Evolutionary conservation across 2,888 invertebrate genomes (phyloP).

Genomic region (Heliconius aoede): DNA sequence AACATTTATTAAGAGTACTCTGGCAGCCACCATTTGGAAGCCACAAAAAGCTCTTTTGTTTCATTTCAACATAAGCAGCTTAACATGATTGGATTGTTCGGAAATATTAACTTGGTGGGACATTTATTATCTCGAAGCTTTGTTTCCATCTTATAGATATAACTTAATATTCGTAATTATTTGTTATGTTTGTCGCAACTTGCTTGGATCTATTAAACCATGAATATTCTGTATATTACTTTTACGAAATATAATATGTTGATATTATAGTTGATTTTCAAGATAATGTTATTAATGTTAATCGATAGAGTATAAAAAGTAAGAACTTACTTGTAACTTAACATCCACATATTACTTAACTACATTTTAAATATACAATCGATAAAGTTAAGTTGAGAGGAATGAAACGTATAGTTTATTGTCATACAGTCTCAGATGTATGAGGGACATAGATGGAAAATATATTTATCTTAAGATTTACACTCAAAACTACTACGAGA

Average conservation of each 20-base stretch:
- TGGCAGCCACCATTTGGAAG: constrained; percentile 9
- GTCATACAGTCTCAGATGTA: too few species aligned
- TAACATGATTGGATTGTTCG: constrained; percentile 51
- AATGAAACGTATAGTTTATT: not conserved
- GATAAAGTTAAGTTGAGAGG: not conserved
- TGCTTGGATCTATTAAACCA: not conserved
- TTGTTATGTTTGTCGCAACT: not conserved
- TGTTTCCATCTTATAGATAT: constrained; percentile 16
- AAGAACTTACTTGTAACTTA: too few species aligned
- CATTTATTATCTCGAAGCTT: constrained; percentile 33
- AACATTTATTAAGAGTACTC: constrained; percentile 31
- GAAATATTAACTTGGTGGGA: constrained; percentile 33
- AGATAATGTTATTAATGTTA: too few species aligned
- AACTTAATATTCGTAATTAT: constrained; percentile 1
- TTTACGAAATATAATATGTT: not conserved
- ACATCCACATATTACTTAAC: too few species aligned
- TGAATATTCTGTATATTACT: not conserved
- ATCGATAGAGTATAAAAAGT: too few species aligned
- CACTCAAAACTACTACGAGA: not conserved
- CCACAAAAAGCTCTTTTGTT: constrained; percentile 43
- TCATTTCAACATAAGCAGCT: constrained; percentile 46
- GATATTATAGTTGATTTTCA: too few species aligned
- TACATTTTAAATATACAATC: not conserved
- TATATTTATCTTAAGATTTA: not conserved
- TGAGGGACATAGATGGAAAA: not conserved